phyloP scores from a whole-genome alignment of 1,140 invertebrate species.

The Anastrepha obliqua region DNA sequence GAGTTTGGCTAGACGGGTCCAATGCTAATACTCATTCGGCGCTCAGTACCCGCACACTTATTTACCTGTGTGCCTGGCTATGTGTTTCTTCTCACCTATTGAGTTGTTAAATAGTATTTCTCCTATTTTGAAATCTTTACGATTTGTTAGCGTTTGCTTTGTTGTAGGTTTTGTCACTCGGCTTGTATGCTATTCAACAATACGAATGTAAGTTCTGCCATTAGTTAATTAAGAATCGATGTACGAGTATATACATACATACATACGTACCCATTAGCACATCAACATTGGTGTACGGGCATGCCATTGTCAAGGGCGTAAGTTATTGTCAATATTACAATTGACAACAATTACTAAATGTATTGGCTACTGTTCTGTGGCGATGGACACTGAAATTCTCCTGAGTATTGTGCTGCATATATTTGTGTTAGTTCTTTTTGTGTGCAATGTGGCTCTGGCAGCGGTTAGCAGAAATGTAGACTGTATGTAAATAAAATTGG shows the following conservation, averaged over 20 bases:
- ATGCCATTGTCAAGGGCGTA: neutral
- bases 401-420: neutral
- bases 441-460: neutral
- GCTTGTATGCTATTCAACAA: neutral
- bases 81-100: neutral
- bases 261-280: neutral
- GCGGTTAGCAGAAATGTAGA: neutral
- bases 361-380: constrained; percentile 12
- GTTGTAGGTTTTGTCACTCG: constrained; percentile 32
- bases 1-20: constrained; percentile 40
- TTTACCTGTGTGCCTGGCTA: neutral
- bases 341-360: constrained; percentile 23
- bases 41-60: too few relatives aligned
- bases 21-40: neutral
- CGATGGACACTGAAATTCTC: constrained; percentile 1
- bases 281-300: neutral
- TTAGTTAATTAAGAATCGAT: neutral
- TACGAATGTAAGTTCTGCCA: neutral
- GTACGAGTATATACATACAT: neutral
- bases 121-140: constrained; percentile 4
- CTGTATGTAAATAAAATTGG: neutral
- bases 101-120: neutral
- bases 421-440: neutral
- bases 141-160: neutral
- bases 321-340: neutral